Evolutionary conservation across 2,888 invertebrate species (phyloP).

Genomic region (Pseudoips prasinana): DNA sequence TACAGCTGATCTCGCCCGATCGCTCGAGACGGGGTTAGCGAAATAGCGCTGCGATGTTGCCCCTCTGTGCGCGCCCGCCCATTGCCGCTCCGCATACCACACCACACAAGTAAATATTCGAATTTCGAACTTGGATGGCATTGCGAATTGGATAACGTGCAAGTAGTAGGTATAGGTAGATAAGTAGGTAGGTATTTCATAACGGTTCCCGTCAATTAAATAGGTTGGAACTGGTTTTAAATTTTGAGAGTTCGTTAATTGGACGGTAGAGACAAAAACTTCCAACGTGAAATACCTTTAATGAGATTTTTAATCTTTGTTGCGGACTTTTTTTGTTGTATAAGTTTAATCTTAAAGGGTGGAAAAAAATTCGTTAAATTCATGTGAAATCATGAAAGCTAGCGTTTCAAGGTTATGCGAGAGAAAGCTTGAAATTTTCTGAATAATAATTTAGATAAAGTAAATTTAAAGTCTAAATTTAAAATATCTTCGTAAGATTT

Average conservation of each 20-base stretch:
- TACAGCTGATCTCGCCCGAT: slow-evolving; percentile 34
- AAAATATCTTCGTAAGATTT: too few relatives aligned
- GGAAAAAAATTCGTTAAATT: too few relatives aligned
- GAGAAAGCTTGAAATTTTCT: too few relatives aligned
- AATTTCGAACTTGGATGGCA: slow-evolving; percentile 60
- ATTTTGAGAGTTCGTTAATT: slow-evolving; percentile 50
- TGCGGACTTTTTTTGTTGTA: slow-evolving; percentile 3
- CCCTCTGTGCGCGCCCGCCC: slow-evolving; percentile 37
- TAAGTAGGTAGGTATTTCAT: slow-evolving; percentile 32
- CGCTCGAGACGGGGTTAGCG: slow-evolving; percentile 39
- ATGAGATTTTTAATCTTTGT: slow-evolving; percentile 20
- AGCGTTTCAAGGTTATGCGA: too few relatives aligned
- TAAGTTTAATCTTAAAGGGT: too few relatives aligned
- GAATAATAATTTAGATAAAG: too few relatives aligned
- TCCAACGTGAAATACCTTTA: slow-evolving; percentile 35
- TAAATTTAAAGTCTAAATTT: too few relatives aligned
- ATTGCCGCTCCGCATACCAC: slow-evolving; percentile 54
- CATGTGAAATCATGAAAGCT: too few relatives aligned
- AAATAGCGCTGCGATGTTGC: slow-evolving; percentile 54
- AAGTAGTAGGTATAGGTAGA: slow-evolving; percentile 21
- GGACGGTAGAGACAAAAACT: slow-evolving; percentile 37
- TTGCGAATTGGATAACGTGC: slow-evolving; percentile 53
- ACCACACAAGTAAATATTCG: slow-evolving; percentile 52
- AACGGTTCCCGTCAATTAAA: slow-evolving; percentile 49
- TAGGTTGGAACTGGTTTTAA: slow-evolving; percentile 39